These are phyloP conservation scores for Temnothorax rugatulus DNA, from an alignment of 2,888 invertebrate genomes.

Conservation along the genomic window DNA sequence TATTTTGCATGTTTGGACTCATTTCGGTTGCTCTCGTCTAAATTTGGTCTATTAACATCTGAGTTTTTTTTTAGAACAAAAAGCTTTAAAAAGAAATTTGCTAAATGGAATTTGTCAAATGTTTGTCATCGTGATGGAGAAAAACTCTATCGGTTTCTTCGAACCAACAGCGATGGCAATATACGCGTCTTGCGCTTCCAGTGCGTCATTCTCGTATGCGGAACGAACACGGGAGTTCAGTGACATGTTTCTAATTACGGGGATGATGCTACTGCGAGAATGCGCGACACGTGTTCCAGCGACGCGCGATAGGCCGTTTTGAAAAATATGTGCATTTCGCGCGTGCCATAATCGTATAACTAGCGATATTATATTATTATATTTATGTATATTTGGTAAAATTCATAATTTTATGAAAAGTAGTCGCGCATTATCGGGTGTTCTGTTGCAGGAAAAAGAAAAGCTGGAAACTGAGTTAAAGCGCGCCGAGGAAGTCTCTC, in stretches of 20 bases:
- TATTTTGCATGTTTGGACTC: neutral
- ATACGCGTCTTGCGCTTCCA: conserved; percentile 62
- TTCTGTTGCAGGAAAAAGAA: conserved; percentile 79
- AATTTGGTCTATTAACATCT: neutral
- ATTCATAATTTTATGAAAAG: neutral
- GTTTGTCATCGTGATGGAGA: neutral
- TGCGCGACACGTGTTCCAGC: conserved; percentile 57
- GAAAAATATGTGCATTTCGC: conserved; percentile 7
- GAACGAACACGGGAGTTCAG: conserved; percentile 70
- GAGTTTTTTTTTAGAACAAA: neutral
- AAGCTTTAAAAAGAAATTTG: neutral
- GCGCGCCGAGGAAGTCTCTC: conserved; percentile 73
- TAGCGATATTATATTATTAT: neutral
- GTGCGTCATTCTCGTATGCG: conserved; percentile 39
- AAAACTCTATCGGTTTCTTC: neutral
- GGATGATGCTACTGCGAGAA: conserved; percentile 71
- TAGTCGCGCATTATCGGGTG: neutral
- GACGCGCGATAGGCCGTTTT: conserved; percentile 51
- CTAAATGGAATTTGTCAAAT: neutral
- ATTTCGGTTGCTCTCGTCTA: neutral
- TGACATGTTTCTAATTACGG: conserved; percentile 75
- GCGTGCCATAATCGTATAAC: neutral
- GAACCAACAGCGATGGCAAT: neutral
- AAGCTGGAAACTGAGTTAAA: conserved; percentile 74
- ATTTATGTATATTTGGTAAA: neutral